Base-by-base conservation (phyloP, 2,113 vertebrate species). In the Oncorhynchus tshawytscha region DNA sequence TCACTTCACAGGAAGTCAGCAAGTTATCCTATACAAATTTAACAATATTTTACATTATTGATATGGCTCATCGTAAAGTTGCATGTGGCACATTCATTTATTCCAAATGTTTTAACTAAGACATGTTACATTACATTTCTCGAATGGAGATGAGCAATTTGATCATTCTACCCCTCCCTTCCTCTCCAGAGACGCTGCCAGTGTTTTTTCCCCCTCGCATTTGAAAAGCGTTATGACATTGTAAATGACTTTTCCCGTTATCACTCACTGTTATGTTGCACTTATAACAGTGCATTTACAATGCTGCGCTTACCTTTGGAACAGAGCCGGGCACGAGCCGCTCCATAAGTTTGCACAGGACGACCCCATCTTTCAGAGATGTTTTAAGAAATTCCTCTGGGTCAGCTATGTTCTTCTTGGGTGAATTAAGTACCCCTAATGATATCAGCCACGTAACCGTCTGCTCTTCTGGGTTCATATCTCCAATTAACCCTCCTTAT, bases 401-500 rank as follows among this genome's bases (percentile, higher is more conserved):
- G 88, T 99, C 96, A 22, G 95, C 94, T 74, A 99, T 89, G 57
- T 90, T 96, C 93, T 99, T 99, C 86, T 99, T 99, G 0, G 98
- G 98, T 25, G 97, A 99, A 87, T 97, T 94, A 72, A 99, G 90
- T 72, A 99, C 98, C 83, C 97, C 98, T 57, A 98, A 82, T 0
- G 97, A 97, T 84, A 99, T 99, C 1, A 99, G 95, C 97, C 98
- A 99, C 2, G 98, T 99, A 85, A 99, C 97, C 0, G 92, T 91
- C 82, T 94, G 96, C 82, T 99, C 98, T 90, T 98, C 96, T 73
- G 95, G 95, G 92, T 98, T 99, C 98, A 99, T 99, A 13, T 79
- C 13, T 83, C 85, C 78, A 57, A 80, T 13, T 66, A 70, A 80
- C 64, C 73, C 72, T 66, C 87, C 85, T 85, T 78, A 67, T 34